Conservation (phyloP, 2,888 invertebrate species). For the Lottia scabra region DNA sequence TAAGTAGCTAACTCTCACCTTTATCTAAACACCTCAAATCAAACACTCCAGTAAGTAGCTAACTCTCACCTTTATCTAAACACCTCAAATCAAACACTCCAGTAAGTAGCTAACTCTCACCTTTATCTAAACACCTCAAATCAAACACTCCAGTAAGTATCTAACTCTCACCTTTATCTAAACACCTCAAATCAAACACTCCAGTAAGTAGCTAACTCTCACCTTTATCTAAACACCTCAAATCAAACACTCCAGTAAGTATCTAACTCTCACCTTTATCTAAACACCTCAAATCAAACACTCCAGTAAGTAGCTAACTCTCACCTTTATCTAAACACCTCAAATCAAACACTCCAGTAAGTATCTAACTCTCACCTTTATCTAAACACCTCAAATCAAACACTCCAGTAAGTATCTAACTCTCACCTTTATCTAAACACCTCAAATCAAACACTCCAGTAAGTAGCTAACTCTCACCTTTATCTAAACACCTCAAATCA, state of each 20-base stretch:
- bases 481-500: conserved; percentile 34
- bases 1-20: too few relatives aligned
- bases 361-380: too few relatives aligned
- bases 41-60: conserved; percentile 31
- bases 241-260: conserved; percentile 33
- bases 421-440: conserved; percentile 33
- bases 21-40: conserved; percentile 35
- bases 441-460: conserved; percentile 35
- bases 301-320: conserved; percentile 30
- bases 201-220: conserved; percentile 30
- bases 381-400: conserved; percentile 35
- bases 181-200: conserved; percentile 32
- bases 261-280: too few relatives aligned
- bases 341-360: conserved; percentile 33
- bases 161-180: too few relatives aligned
- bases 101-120: conserved; percentile 26
- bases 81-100: conserved; percentile 34
- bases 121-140: conserved; percentile 35
- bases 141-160: conserved; percentile 32
- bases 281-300: conserved; percentile 32
- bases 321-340: conserved; percentile 37
- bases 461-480: too few relatives aligned
- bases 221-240: conserved; percentile 36
- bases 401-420: conserved; percentile 30
- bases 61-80: too few relatives aligned